Evolutionary conservation across 37 sponge, comb jelly and placozoan genomes (phyloP), one percentile per base, ranked within the genome.

Genomic region (Haliclona indistincta): DNA sequence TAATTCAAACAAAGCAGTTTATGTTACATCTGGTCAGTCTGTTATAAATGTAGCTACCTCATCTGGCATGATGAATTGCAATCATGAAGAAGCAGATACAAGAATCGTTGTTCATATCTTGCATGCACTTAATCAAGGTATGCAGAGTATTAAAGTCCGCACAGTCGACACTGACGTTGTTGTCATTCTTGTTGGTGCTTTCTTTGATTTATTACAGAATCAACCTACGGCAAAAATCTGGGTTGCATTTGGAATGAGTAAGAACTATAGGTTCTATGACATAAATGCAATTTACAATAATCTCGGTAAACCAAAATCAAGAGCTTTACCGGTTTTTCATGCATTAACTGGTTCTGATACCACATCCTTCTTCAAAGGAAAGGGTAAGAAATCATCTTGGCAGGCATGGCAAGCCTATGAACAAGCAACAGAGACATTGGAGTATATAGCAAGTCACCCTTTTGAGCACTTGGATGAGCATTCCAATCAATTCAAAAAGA

Each of bases 231-330:
- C 58, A 53, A 61, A 67, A 25, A 44, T 78, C 35, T 78, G 79
- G 79, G 68, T 78, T 33, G 79, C 79, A 38, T 77, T 77, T 77
- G 78, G 78, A 17, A n/a, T n/a, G n/a, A n/a, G n/a, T n/a, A n/a
- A n/a, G n/a, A n/a, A n/a, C n/a, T n/a, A n/a, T n/a, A n/a, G 69
- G 17, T 68, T 52, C 69, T 68, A 67, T 43, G 54, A 44, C 69
- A 67, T 67, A 47, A 68, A 54, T 52, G 6, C 43, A 44, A 63
- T 76, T 76, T 76, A 49, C 63, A 33, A 49, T 45, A 62, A 39
- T 38, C 34, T 76, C 28, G 76, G 76, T 45, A 40, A 38, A 36
- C 43, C 25, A 43, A 68, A 68, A 38, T 68, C 69, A 68, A 36
- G 43, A 39, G 69, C 69, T 25, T n/a, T 61, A 11, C 63, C 63